Evolutionary conservation across 2,888 invertebrate genomes (phyloP).

Genomic region (Pterostichus niger): DNA sequence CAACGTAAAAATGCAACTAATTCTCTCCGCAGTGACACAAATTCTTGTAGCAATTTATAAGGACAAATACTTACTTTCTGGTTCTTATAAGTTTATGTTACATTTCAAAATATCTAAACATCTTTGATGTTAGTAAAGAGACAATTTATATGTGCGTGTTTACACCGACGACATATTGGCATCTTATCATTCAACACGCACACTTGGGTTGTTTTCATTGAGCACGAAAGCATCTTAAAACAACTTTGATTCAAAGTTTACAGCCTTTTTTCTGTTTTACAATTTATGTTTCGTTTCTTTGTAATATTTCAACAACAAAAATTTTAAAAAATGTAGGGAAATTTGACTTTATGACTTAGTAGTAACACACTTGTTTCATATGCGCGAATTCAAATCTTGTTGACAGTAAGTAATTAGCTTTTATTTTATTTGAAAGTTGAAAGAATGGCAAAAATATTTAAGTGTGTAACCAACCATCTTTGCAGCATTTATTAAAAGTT

Average conservation of each 20-base stretch:
- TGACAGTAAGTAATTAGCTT: too few relatives aligned
- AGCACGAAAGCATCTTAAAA: not conserved
- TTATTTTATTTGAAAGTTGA: too few relatives aligned
- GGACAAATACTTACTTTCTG: constrained; percentile 6
- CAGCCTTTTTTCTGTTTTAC: not conserved
- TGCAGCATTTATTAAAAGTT: not conserved
- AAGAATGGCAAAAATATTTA: too few relatives aligned
- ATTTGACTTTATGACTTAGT: too few relatives aligned
- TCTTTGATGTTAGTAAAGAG: not conserved
- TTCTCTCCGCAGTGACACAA: not conserved
- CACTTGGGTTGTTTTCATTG: constrained; percentile 13
- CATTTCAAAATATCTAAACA: constrained; percentile 7
- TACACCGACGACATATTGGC: constrained; percentile 15
- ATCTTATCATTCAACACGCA: constrained; percentile 29
- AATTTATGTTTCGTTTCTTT: not conserved
- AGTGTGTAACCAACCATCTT: too few relatives aligned
- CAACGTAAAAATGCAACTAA: not conserved
- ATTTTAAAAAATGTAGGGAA: not conserved
- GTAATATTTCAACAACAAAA: not conserved
- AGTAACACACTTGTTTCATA: too few relatives aligned
- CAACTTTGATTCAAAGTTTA: not conserved
- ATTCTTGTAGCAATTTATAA: constrained; percentile 1
- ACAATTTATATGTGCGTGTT: constrained; percentile 24
- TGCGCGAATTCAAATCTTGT: too few relatives aligned
- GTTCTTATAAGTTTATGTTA: constrained; percentile 1